A percentile compares a stretch with the other conserved stretches of the same genome.
These are phyloP conservation scores for Oncorhynchus mykiss DNA, from an alignment of 2,113 vertebrate species.

Conservation along the genomic window DNA sequence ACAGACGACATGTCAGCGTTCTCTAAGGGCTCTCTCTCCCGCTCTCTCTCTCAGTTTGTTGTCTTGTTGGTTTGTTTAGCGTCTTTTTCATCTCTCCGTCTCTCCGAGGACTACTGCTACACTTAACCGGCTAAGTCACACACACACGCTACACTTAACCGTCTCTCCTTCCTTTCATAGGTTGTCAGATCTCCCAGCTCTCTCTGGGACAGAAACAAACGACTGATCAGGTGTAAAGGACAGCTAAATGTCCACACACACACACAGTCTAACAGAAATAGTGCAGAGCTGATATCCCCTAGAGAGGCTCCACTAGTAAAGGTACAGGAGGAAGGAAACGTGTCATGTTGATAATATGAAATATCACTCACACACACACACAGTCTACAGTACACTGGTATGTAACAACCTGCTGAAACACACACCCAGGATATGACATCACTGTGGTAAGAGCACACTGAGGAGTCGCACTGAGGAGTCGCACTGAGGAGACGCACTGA, in stretches of 20 bases:
- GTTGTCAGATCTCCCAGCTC: neutral
- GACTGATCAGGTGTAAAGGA: neutral
- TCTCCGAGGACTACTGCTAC: conserved; percentile 1
- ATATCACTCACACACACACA: too few relatives aligned
- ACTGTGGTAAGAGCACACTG: too few relatives aligned
- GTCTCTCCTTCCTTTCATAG: conserved; percentile 10
- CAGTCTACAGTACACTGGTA: too few relatives aligned
- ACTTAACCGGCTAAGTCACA: neutral
- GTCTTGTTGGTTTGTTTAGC: conserved; percentile 38
- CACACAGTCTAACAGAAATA: neutral
- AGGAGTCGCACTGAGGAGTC: too few relatives aligned
- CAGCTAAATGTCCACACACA: neutral
- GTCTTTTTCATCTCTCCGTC: neutral
- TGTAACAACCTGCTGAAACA: too few relatives aligned
- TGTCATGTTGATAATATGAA: too few relatives aligned
- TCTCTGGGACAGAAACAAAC: neutral
- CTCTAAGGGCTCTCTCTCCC: conserved; percentile 10
- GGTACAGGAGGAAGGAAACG: too few relatives aligned
- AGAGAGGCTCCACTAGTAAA: too few relatives aligned
- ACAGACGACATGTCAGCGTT: conserved; percentile 21
- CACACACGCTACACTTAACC: too few relatives aligned
- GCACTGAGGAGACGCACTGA: too few relatives aligned
- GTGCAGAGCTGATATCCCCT: too few relatives aligned
- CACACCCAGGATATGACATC: too few relatives aligned
- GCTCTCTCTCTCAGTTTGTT: conserved; percentile 7